A percentile compares a stretch with the other conserved stretches of the same genome.
Conservation (phyloP, 2,888 invertebrate species). For the Drosophila macrothrix region DNA sequence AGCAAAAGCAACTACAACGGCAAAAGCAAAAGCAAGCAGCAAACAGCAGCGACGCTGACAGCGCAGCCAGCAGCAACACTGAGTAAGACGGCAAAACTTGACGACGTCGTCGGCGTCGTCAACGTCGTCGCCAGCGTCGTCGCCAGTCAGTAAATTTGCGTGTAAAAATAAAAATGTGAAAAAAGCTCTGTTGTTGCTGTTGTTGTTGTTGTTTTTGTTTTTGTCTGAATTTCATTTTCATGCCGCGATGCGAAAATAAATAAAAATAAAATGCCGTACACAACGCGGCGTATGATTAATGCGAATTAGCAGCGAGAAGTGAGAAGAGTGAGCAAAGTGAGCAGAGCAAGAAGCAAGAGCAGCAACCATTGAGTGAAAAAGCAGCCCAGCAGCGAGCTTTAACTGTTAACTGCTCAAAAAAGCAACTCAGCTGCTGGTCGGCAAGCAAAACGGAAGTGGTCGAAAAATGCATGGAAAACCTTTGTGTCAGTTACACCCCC, state of each 20-base stretch:
- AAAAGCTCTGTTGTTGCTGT: constrained; percentile 58
- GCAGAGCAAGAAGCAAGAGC: constrained; percentile 8
- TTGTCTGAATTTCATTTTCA: constrained; percentile 70
- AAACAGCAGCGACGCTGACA: constrained; percentile 42
- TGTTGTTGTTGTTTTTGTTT: constrained; percentile 26
- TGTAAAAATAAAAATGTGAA: constrained; percentile 76
- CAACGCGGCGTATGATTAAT: constrained; percentile 79
- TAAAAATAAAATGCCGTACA: constrained; percentile 63
- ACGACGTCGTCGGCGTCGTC: constrained; percentile 20
- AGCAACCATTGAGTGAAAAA: constrained; percentile 24
- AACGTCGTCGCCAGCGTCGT: constrained; percentile 16
- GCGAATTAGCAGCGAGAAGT: constrained; percentile 65
- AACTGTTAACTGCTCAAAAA: constrained; percentile 9
- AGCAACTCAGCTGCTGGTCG: constrained; percentile 58
- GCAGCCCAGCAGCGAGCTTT: background rate
- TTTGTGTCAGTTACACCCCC: constrained; percentile 28
- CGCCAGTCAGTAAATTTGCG: constrained; percentile 61
- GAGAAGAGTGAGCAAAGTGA: background rate
- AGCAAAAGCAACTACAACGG: constrained; percentile 32
- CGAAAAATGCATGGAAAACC: constrained; percentile 72
- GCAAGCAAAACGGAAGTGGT: constrained; percentile 60
- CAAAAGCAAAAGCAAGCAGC: constrained; percentile 7
- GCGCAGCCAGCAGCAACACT: constrained; percentile 22
- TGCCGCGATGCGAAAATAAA: constrained; percentile 58
- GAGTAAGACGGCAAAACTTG: constrained; percentile 61